A percentile compares a stretch with the other conserved stretches of the same genome.
These are phyloP conservation scores for Ptychodera flava DNA, from an alignment of 35 echinoderm and acorn worm genomes.

Conservation along the genomic window DNA sequence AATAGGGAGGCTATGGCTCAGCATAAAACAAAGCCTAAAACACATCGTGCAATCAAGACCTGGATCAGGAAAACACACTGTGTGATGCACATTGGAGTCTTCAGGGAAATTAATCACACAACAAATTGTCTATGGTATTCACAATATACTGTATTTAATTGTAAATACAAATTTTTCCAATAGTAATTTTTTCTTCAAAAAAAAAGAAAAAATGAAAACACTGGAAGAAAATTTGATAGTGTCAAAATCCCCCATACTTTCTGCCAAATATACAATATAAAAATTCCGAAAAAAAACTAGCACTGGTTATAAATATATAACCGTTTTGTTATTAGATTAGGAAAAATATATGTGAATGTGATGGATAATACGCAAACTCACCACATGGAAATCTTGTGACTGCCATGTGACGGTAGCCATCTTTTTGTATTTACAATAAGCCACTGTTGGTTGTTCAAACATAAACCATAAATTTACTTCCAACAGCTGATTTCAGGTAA, in stretches of 20 bases:
- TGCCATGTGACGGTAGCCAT: background rate
- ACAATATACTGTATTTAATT: background rate
- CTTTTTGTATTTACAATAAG: background rate
- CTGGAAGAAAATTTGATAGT: background rate
- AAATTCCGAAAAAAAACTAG: background rate
- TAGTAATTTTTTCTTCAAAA: background rate
- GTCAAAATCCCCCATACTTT: background rate
- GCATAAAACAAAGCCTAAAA: no score
- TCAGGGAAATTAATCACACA: no score
- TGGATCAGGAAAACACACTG: no score
- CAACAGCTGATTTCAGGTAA: background rate
- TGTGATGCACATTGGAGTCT: no score
- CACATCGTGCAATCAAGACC: no score
- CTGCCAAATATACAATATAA: constrained; percentile 2
- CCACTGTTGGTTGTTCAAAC: background rate
- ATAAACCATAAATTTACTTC: background rate
- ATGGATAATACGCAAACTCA: background rate
- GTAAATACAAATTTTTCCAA: background rate
- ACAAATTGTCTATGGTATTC: background rate
- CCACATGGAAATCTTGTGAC: background rate
- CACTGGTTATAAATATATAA: background rate
- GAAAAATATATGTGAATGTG: constrained; percentile 2
- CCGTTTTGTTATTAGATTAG: background rate
- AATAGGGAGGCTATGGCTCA: no score
- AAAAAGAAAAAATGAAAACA: background rate